phyloP scores from a whole-genome alignment of 2,888 invertebrate species.

The Chaitophorus viminalis region DNA sequence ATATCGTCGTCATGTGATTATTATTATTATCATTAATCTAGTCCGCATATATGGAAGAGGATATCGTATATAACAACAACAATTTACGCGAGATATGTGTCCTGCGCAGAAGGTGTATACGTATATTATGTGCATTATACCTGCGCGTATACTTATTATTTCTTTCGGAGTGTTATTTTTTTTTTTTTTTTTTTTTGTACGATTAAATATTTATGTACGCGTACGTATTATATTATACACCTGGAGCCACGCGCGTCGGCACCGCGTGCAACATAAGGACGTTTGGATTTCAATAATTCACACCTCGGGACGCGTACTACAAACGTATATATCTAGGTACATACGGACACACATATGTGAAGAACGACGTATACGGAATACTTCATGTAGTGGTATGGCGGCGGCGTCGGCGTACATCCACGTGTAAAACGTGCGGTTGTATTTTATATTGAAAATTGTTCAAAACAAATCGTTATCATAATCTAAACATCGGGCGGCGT shows the following conservation, averaged over 20 bases:
- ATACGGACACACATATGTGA: no score
- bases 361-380: no score
- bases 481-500: background rate
- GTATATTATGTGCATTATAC: no score
- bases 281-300: constrained; percentile 27
- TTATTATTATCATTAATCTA: no score
- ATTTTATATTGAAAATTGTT: constrained; percentile 17
- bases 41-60: no score
- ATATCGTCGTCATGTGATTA: background rate
- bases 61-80: no score
- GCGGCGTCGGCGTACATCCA: no score
- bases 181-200: background rate
- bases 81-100: no score
- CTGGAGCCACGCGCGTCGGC: background rate
- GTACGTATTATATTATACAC: background rate
- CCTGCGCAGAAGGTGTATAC: no score
- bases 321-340: no score
- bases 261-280: background rate
- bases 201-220: background rate
- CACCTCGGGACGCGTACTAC: constrained; percentile 3
- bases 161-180: background rate
- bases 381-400: no score
- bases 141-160: background rate
- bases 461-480: background rate
- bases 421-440: background rate